Base-by-base conservation (phyloP, 2,113 vertebrate genomes). In the Rhinoptilus africanus region DNA sequence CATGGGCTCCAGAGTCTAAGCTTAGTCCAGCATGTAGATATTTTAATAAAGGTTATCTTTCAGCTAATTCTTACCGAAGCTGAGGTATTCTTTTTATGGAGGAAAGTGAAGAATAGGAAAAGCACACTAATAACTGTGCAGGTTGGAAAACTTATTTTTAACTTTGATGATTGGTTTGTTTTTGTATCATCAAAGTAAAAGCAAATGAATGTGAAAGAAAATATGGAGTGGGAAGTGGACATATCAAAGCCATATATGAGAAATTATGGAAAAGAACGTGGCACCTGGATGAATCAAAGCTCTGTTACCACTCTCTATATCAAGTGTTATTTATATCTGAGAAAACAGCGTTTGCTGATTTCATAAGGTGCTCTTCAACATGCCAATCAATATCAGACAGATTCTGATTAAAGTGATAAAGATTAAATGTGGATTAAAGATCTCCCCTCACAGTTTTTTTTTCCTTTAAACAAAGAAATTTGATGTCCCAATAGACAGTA, bases 111-210 rank as follows among this genome's bases (percentile, higher is more conserved):
- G 21, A 94, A n/a, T 4, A 71, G 27, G 32, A 89, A 82, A 93
- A 87, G 20, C 37, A 73, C 12, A 18, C 23, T 22, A 67, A 21
- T 50, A 84, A 59, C n/a, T 45, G 18, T 66, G 26, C 30, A 26
- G 9, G 12, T 64, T 37, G 21, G 69, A 92, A 85, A 12, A 76
- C 60, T 30, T 47, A 8, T 7, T 79, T 93, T 77, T 63, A 39
- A 77, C 26, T 6, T 50, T 4, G 0, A 12, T 4, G 0, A 12
- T 39, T 12, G 30, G 12, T 15, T 51, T 3, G 11, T 69, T 66
- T 59, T 85, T 66, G 30, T 37, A 73, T n/a, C 30, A 53, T 37
- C 35, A 56, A 79, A 87, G 13, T 80, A 88, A 92, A 88, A 6
- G 62, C 6, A 82, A 68, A 76, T 22, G 15, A 54, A 69, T 43